These are phyloP conservation scores for Alexandromys fortis DNA, from an alignment of 2,113 vertebrate genomes.

Conservation along the genomic window DNA sequence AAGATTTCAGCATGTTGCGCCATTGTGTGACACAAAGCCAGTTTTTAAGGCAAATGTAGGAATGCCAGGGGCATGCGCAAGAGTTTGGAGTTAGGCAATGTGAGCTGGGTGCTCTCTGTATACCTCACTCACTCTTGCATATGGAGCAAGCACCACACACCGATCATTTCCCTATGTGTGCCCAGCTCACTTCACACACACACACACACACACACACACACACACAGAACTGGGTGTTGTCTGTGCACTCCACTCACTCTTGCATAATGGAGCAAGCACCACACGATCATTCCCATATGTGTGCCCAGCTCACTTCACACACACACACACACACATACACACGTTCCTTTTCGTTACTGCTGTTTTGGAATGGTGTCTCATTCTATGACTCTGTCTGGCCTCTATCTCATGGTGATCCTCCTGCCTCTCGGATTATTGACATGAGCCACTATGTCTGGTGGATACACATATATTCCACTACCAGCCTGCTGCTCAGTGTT, in stretches of 20 bases:
- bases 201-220: neutral
- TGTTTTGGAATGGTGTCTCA: neutral
- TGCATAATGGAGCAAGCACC: too few species aligned
- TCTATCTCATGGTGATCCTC: neutral
- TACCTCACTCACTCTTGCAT: neutral
- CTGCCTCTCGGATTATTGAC: neutral
- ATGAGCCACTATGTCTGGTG: neutral
- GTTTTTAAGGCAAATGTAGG: neutral
- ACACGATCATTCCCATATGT: neutral
- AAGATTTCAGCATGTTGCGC: neutral
- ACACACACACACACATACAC: neutral
- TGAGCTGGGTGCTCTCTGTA: neutral
- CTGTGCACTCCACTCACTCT: too few species aligned
- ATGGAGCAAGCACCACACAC: neutral
- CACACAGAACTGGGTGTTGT: too few species aligned
- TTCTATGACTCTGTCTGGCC: neutral
- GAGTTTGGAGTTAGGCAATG: neutral
- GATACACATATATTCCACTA: neutral
- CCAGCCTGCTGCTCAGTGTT: neutral
- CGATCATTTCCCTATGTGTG: neutral
- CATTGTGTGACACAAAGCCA: neutral
- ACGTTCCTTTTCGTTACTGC: neutral
- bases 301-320: neutral
- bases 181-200: neutral
- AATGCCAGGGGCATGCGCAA: neutral